A percentile compares a stretch with the other conserved stretches of the same genome.
Evolutionary conservation across 2,888 invertebrate species (phyloP).

Genomic region (Drosophila diplacantha): DNA sequence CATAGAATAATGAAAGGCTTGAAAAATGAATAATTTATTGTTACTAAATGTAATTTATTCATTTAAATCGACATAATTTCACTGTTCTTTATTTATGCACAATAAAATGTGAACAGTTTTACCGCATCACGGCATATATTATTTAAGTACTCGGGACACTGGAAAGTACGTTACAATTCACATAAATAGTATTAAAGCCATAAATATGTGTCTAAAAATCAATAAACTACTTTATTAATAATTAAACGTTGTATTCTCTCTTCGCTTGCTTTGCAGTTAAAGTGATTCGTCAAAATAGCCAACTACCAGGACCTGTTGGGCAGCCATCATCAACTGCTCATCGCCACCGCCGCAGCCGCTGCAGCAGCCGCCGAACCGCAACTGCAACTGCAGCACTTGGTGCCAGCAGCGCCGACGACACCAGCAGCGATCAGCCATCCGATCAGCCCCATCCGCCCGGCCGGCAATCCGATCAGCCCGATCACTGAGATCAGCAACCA

Average conservation of each 20-base stretch:
- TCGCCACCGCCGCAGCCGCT: slow-evolving; percentile 59
- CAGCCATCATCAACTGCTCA: slow-evolving; percentile 73
- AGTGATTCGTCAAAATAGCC: slow-evolving; percentile 72
- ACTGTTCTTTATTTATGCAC: too few species aligned
- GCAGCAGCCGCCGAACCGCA: slow-evolving; percentile 49
- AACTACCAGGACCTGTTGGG: slow-evolving; percentile 70
- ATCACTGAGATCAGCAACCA: slow-evolving; percentile 34
- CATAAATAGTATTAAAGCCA: too few species aligned
- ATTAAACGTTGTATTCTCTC: background rate
- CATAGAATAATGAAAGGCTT: too few species aligned
- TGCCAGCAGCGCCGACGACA: slow-evolving; percentile 52
- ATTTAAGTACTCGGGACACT: too few species aligned
- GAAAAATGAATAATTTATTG: too few species aligned
- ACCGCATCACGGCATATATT: too few species aligned
- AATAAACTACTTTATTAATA: background rate
- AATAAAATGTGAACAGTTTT: too few species aligned
- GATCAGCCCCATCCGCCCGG: slow-evolving; percentile 23
- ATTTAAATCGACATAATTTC: too few species aligned
- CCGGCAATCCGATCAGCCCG: slow-evolving; percentile 21
- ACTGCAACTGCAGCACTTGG: slow-evolving; percentile 69
- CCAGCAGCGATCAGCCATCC: slow-evolving; percentile 32
- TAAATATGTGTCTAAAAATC: background rate
- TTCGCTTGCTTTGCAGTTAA: slow-evolving; percentile 35
- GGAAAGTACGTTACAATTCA: too few species aligned
- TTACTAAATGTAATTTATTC: too few species aligned